Base-by-base conservation (phyloP, 1,140 invertebrate genomes). In the Drosophila grimshawi region DNA sequence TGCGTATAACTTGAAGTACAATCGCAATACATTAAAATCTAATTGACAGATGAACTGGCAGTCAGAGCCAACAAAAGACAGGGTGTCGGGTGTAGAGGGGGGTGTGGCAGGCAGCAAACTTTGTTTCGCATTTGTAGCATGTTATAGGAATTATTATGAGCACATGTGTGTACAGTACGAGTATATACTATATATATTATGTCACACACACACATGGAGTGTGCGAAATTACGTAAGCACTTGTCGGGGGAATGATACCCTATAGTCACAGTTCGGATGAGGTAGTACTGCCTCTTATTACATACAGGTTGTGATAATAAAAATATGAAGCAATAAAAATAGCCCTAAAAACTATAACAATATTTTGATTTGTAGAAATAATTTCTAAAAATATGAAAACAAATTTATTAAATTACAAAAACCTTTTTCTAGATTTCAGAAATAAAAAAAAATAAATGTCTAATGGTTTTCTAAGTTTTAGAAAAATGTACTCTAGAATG, bases 21-120 rank as follows among this genome's bases (percentile, higher is more conserved):
- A 60, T 73, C 63, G 64, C 82, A 88, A 86, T 82, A 86, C 82
- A 86, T 86, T 88, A 82, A 88, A 74, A 67, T 86, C 79, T 86
- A 86, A 86, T 86, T 88, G 82, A 88, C 83, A 86, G 82, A 88
- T 80, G 70, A 67, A 88, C 82, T 82, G 82, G 64, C 82, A 81
- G 82, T 60, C 39, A n/a, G 11, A 19, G 48, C 2, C 48, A 39
- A 32, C 33, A 43, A 55, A 10, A 7, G 43, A 41, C 29, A 3
- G 2, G n/a, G 37, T 7, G 5, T 5, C 2, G 2, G n/a, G 37
- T 7, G 5, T 5, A 53, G 39, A 3, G 27, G 45, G 29, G 43
- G 27, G 59, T 30, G 53, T 10, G 30, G 56, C 37, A 53, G 52
- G 19, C 37, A 45, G 48, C 63, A 56, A 65, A 55, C 45, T 49